Conservation (phyloP, 2,113 vertebrate species). For the Theropithecus gelada region DNA sequence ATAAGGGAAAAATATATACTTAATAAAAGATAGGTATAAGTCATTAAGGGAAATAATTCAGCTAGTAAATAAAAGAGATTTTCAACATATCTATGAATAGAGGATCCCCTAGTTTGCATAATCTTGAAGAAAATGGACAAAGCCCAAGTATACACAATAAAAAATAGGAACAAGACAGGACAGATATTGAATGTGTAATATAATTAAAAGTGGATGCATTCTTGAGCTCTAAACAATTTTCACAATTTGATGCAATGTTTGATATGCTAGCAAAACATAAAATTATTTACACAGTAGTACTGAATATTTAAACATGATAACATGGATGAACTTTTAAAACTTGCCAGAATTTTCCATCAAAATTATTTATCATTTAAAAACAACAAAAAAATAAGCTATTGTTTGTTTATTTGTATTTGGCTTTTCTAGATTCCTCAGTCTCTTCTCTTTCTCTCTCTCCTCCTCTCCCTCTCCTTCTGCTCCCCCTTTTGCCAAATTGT, state of each 20-base stretch:
- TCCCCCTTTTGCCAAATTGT: background rate
- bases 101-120: background rate
- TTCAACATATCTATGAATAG: background rate
- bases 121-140: background rate
- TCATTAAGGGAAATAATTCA: background rate
- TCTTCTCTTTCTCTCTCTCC: background rate
- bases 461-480: background rate
- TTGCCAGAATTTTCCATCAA: background rate
- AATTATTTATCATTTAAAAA: background rate
- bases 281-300: background rate
- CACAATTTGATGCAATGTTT: background rate
- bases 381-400: background rate
- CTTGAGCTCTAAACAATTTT: background rate
- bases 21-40: background rate
- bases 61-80: background rate
- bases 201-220: background rate
- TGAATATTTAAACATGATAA: background rate
- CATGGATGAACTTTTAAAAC: background rate
- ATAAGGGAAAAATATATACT: background rate
- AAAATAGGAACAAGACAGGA: background rate
- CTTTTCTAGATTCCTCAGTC: background rate
- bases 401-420: background rate
- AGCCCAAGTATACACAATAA: background rate
- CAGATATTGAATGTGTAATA: background rate
- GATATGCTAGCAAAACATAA: background rate